Evolutionary conservation across 2,888 invertebrate species (phyloP), one percentile per base, ranked within the genome.

Genomic region (Philhelius pedissequus): DNA sequence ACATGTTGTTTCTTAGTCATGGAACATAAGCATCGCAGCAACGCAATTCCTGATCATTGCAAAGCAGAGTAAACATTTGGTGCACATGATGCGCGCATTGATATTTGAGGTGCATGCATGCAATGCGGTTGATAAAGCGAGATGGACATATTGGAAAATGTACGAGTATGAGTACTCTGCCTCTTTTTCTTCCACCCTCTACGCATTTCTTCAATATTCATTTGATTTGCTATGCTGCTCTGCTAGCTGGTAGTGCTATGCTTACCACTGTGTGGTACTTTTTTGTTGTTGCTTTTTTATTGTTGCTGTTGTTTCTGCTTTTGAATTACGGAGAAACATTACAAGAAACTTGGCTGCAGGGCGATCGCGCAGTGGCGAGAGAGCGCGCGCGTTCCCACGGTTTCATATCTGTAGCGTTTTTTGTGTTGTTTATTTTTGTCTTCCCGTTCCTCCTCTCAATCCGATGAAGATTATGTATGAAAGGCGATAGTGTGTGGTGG

Each of bases 361-460:
- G 84, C 80, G 75, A 84, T 76, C 80, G 84, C 84, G 84, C 84
- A 80, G 84, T 84, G 84, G 25, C 80, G 75, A 80, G 84, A 84
- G 84, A 69, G 84, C 71, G 84, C 79, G 84, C 84, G 84, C 84
- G 80, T 84, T 84, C 84, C 84, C 84, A 84, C 84, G 84, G 84
- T 84, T 84, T 84, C 84, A 84, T 84, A 84, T 84, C 84, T 84
- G 84, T 84, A 80, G 84, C 84, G 84, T 75, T 80, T 79, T 52
- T 40, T 62, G 52, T 32, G 25, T 60, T 43, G 54, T 70, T 60
- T 62, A n/a, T 69, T 69, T 76, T 70, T 43, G 32, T 48, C 62
- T 69, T 75, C 64, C 75, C 76, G 68, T 73, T 73, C 77, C 82
- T 73, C 76, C 81, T 66, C 76, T 58, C 58, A 75, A 75, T 64